Conservation (phyloP, 2,113 vertebrate species). For the Micromys minutus region DNA sequence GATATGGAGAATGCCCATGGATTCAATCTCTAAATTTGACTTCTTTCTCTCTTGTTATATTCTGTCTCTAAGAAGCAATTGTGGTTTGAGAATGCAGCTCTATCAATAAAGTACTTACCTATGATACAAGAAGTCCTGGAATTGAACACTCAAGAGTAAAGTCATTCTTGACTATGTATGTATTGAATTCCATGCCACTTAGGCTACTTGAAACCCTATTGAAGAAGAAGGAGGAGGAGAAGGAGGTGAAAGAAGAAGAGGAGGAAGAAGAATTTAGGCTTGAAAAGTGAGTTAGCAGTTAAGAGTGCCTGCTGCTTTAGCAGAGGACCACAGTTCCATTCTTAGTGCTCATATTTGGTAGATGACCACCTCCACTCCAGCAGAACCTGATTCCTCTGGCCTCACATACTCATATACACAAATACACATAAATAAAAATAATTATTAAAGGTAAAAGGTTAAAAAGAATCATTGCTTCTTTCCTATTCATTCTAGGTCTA, state of each 20-base stretch:
- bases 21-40: constrained; percentile 3
- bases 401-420: neutral
- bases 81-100: neutral
- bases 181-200: neutral
- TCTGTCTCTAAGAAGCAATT: constrained; percentile 1
- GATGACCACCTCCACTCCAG: neutral
- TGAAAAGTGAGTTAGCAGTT: neutral
- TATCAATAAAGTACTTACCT: neutral
- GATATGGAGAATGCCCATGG: neutral
- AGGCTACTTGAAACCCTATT: no score
- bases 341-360: neutral
- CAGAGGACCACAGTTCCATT: neutral
- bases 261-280: neutral
- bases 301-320: neutral
- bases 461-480: neutral
- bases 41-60: neutral
- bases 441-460: neutral
- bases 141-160: neutral
- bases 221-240: no score
- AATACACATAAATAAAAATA: neutral
- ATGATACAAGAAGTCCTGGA: neutral
- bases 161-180: neutral
- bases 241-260: neutral
- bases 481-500: neutral
- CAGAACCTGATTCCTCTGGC: neutral